Base-by-base conservation (phyloP, 2,888 invertebrate genomes). In the Psylliodes chrysocephalus region DNA sequence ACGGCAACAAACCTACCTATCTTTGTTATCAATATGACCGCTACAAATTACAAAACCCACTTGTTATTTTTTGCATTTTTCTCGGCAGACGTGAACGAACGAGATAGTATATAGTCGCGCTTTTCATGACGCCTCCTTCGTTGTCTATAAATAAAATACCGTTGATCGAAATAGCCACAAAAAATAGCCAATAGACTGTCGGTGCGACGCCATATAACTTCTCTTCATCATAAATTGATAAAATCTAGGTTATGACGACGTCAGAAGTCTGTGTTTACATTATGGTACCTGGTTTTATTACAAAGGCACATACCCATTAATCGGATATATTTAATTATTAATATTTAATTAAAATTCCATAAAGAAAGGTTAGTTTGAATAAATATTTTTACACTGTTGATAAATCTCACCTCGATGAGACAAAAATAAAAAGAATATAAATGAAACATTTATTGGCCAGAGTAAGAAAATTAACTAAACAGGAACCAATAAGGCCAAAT, bases 131-230 rank as follows among this genome's bases (percentile, higher is more conserved):
- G 59, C 61, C 59, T 22, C 52, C 40, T 44, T 30, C 59, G 40
- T 22, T 5, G 52, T 60, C 68, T 68, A 68, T 65, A 68, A 64
- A 65, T 68, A 68, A 64, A 64, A 52, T 60, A 51, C 66, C 64
- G 68, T 64, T 64, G 49, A 60, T 66, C 57, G 68, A 62, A 64
- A 68, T 64, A 66, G 62, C 44, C 42, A 51, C 22, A 53, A 54
- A 59, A 49, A 54, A 18, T 49, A 12, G 19, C 40, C 8, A 59
- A 40, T 28, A 49, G 65, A 62, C 57, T 53, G 59, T 59, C 65
- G 62, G 25, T 56, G 10, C 59, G 61, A 53, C 66, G 59, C 57
- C 57, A 19, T 30, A 42, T 14, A n/a, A 46, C 47, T 12, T 49
- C 57, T 42, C 42, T 59, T 28, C 17, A 40, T 59, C 15, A 60